phyloP scores from a whole-genome alignment of 1,140 invertebrate genomes.

The Chironomus striatipennis region DNA sequence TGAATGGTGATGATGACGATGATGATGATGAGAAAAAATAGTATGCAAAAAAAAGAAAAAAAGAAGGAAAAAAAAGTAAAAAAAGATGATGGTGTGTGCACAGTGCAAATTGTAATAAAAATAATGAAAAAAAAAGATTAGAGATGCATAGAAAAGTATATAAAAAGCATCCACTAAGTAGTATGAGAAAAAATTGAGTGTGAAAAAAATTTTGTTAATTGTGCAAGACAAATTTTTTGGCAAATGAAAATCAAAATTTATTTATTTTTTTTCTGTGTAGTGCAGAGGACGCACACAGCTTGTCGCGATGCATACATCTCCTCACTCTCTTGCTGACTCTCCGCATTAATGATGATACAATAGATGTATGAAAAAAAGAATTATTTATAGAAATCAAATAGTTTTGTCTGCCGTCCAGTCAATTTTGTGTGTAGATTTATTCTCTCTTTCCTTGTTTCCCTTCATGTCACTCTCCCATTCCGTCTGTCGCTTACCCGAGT shows the following conservation, averaged over 20 bases:
- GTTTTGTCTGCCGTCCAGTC: not conserved
- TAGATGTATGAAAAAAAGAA: not conserved
- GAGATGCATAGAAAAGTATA: not conserved
- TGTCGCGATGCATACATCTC: no score
- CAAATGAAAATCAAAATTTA: no score
- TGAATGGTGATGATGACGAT: not conserved
- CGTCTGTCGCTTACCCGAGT: not conserved
- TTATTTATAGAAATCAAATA: conserved; percentile 3
- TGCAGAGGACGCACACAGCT: no score
- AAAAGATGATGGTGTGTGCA: not conserved
- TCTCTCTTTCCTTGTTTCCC: not conserved
- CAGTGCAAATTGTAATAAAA: not conserved
- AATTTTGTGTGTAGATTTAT: not conserved
- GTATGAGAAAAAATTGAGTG: not conserved
- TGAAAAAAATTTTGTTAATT: not conserved
- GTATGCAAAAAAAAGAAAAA: not conserved
- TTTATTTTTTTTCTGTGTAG: no score
- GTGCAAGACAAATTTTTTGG: not conserved
- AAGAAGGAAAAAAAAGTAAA: not conserved
- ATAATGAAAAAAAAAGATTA: not conserved
- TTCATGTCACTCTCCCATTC: not conserved
- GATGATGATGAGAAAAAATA: not conserved
- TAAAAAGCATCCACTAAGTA: not conserved
- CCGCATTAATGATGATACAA: not conserved
- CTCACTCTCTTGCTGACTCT: not conserved